Evolutionary conservation across 2,797 vertebrate species (phyloP).

Genomic region (Corythornis leucogaster): DNA sequence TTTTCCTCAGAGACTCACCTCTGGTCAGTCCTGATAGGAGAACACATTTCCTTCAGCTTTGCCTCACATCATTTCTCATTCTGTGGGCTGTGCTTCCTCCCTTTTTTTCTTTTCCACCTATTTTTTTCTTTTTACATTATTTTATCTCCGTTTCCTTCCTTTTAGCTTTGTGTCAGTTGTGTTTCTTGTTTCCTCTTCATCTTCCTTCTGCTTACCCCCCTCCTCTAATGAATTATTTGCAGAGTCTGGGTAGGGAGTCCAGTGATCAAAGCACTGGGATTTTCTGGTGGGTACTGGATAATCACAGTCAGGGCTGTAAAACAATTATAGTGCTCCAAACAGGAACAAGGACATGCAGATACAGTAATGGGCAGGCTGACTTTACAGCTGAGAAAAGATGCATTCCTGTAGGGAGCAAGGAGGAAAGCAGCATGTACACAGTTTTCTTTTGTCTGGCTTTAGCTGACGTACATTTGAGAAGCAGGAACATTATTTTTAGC

Average conservation of each 20-base stretch:
- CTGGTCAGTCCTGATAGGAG: neutral
- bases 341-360: conserved; percentile 63
- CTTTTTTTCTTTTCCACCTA: neutral
- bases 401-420: conserved; percentile 9
- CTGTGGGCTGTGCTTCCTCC: neutral
- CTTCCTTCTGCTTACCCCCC: conserved; percentile 8
- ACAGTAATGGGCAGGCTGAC: conserved; percentile 63
- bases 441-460: conserved; percentile 57
- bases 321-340: conserved; percentile 65
- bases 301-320: conserved; percentile 63
- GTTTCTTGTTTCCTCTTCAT: conserved; percentile 52
- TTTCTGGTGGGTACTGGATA: conserved; percentile 65
- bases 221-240: conserved; percentile 18
- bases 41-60: conserved; percentile 28
- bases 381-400: conserved; percentile 61
- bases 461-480: conserved; percentile 48
- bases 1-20: conserved; percentile 12
- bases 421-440: conserved; percentile 46
- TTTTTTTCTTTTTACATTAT: neutral
- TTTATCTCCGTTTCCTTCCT: conserved; percentile 40
- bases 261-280: conserved; percentile 63
- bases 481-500: conserved; percentile 55
- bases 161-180: conserved; percentile 18
- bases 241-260: neutral
- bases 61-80: conserved; percentile 47